Conservation (phyloP, 2,797 vertebrate genomes). For the Onychomys torridus region DNA sequence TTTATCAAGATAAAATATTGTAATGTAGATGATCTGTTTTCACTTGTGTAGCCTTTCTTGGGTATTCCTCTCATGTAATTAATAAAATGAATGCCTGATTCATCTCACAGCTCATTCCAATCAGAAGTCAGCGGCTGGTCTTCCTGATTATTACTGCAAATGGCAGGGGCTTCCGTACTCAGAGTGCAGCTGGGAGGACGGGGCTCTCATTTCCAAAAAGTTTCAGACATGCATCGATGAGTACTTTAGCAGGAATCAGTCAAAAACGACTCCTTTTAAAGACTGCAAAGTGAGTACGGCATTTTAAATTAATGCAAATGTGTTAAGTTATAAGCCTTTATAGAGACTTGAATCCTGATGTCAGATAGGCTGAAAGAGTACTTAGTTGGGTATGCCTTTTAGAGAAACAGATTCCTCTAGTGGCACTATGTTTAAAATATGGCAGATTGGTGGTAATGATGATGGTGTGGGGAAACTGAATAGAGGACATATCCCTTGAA, state of each 20-base stretch:
- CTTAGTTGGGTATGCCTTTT: not conserved
- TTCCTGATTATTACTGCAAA: slow-evolving; percentile 98
- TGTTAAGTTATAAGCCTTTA: not conserved
- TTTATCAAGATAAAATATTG: slow-evolving; percentile 8
- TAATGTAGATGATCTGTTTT: slow-evolving; percentile 18
- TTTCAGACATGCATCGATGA: slow-evolving; percentile 96
- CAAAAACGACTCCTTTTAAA: slow-evolving; percentile 96
- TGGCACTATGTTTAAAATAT: not conserved
- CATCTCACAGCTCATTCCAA: slow-evolving; percentile 95
- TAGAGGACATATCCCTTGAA: not conserved
- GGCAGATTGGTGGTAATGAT: slow-evolving; percentile 1
- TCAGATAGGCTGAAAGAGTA: not conserved
- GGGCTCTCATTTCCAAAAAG: slow-evolving; percentile 95
- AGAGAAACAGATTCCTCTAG: not conserved
- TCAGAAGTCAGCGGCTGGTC: slow-evolving; percentile 98
- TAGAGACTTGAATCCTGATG: not conserved
- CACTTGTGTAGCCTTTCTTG: slow-evolving; percentile 27
- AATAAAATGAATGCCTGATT: slow-evolving; percentile 27
- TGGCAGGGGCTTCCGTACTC: slow-evolving; percentile 99
- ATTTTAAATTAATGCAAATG: slow-evolving; percentile 59
- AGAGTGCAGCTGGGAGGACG: slow-evolving; percentile 99
- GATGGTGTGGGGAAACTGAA: not conserved
- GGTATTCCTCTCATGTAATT: slow-evolving; percentile 31
- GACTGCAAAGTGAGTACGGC: slow-evolving; percentile 94
- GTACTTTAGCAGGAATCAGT: slow-evolving; percentile 97